phyloP scores from a whole-genome alignment of 2,888 invertebrate species.

The Actias luna region DNA sequence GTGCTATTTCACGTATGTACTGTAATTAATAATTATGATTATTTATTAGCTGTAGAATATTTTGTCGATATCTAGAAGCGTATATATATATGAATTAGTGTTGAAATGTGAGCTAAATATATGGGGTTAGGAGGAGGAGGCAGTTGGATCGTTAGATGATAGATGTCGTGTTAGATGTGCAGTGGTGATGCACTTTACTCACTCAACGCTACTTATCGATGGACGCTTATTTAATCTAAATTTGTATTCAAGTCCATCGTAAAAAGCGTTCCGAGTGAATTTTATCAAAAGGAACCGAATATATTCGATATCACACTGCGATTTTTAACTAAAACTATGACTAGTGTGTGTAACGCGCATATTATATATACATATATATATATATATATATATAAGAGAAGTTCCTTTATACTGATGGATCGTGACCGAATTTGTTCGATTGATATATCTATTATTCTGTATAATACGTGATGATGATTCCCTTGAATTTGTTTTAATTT shows the following conservation, averaged over 20 bases:
- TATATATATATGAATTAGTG: neutral
- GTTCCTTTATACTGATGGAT: conserved; percentile 35
- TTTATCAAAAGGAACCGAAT: conserved; percentile 35
- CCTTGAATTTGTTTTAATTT: conserved; percentile 31
- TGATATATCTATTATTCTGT: conserved; percentile 34
- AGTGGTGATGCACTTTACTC: conserved; percentile 18
- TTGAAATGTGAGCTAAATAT: neutral
- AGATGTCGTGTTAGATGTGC: neutral
- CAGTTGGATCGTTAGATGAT: neutral
- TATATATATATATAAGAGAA: conserved; percentile 20
- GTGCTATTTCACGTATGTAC: neutral
- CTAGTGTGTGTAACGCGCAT: conserved; percentile 59
- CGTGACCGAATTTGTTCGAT: conserved; percentile 22
- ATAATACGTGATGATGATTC: conserved; percentile 40
- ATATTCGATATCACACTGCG: conserved; percentile 58
- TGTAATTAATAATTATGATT: neutral
- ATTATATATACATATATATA: conserved; percentile 8
- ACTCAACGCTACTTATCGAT: conserved; percentile 44
- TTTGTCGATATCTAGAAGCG: neutral
- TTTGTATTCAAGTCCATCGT: conserved; percentile 29
- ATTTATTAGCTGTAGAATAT: neutral
- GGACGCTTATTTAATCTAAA: conserved; percentile 23
- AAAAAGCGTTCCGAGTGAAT: conserved; percentile 47
- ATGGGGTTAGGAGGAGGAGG: neutral
- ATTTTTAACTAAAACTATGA: conserved; percentile 72